phyloP scores from a whole-genome alignment of 2,888 invertebrate species.

The Myopa tessellatipennis region DNA sequence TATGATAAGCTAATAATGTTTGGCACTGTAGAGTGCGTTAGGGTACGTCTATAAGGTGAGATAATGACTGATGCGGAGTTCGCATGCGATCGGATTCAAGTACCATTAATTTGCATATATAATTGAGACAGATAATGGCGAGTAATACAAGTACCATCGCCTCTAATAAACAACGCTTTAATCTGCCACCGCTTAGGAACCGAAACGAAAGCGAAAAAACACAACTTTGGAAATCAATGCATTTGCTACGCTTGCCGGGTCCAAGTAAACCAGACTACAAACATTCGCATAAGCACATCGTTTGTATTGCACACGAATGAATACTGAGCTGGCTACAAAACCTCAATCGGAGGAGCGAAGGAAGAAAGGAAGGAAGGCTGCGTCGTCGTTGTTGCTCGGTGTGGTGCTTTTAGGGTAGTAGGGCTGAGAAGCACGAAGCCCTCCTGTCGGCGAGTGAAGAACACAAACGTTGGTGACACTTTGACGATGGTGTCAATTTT shows the following conservation, averaged over 20 bases:
- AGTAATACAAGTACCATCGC: not conserved
- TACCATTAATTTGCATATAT: conserved; percentile 8
- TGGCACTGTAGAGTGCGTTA: too few relatives aligned
- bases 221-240: not conserved
- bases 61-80: too few relatives aligned
- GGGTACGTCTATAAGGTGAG: too few relatives aligned
- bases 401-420: not conserved
- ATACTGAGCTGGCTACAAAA: not conserved
- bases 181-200: not conserved
- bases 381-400: not conserved
- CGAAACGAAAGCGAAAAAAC: not conserved
- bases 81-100: too few relatives aligned
- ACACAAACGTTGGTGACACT: conserved; percentile 2
- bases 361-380: not conserved
- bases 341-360: conserved; percentile 2
- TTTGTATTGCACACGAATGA: not conserved
- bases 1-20: too few relatives aligned
- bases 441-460: not conserved
- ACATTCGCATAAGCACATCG: too few relatives aligned
- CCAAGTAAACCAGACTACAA: not conserved
- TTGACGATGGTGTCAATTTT: conserved; percentile 33
- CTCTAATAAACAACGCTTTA: not conserved
- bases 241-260: not conserved
- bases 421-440: too few relatives aligned
- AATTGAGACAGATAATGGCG: not conserved